These are phyloP conservation scores for Ceriagrion tenellum DNA, from an alignment of 2,888 invertebrate species.

Conservation along the genomic window DNA sequence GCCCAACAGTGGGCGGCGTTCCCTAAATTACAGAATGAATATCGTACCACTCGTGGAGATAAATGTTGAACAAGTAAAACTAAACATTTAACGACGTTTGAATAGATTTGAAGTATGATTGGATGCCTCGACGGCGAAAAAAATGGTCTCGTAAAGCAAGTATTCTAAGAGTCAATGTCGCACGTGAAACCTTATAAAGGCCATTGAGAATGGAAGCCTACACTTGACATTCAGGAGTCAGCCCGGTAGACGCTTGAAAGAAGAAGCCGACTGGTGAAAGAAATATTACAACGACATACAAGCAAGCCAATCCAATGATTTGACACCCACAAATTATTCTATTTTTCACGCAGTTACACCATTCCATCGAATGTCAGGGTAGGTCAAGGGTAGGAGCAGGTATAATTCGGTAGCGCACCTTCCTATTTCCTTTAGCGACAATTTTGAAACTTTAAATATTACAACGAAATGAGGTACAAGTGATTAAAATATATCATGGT, in stretches of 20 bases:
- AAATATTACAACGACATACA: background rate
- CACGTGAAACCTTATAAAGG: background rate
- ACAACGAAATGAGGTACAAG: background rate
- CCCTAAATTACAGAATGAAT: too few relatives aligned
- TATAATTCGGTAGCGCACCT: background rate
- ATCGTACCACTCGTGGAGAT: too few relatives aligned
- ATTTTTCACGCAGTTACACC: slow-evolving; percentile 12
- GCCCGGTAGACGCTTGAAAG: background rate
- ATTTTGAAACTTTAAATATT: background rate
- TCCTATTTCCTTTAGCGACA: background rate
- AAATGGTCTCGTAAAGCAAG: too few relatives aligned
- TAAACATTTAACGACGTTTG: too few relatives aligned
- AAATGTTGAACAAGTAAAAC: too few relatives aligned
- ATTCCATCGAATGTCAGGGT: slow-evolving; percentile 38
- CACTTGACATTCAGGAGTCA: background rate
- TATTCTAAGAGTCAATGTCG: too few relatives aligned
- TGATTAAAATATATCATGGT: too few relatives aligned
- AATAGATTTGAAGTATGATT: too few relatives aligned
- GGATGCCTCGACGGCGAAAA: too few relatives aligned
- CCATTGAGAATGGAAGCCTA: background rate
- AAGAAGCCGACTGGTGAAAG: background rate
- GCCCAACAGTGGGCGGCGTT: too few relatives aligned
- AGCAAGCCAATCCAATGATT: background rate
- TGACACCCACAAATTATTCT: background rate
- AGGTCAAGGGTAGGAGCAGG: slow-evolving; percentile 41